Percentiles rank a stretch among this genome's conserved stretches.
These are phyloP conservation scores for Allochrocebus solatus DNA, from an alignment of 2,797 vertebrate genomes.

Conservation along the genomic window DNA sequence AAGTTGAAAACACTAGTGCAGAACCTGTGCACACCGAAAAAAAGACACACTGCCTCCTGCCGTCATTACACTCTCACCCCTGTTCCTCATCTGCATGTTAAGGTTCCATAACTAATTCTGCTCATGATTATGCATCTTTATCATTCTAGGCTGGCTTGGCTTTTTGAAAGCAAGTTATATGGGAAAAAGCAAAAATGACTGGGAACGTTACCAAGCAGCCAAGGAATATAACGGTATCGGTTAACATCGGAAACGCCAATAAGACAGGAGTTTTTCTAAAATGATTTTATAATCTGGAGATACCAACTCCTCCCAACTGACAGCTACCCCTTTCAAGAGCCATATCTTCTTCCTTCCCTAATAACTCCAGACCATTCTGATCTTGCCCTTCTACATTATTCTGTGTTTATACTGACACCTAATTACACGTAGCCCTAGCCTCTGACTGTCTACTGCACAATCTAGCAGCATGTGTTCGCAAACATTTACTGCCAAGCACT, in stretches of 20 bases:
- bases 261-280: not conserved
- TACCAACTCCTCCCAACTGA: not conserved
- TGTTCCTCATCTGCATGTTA: not conserved
- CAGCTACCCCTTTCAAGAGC: not conserved
- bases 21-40: not conserved
- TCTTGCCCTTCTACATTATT: not conserved
- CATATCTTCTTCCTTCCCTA: not conserved
- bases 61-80: not conserved
- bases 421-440: not conserved
- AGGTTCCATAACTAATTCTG: not conserved
- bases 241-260: not conserved
- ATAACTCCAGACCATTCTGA: not conserved
- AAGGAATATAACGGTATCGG: not conserved
- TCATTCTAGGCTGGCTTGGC: not conserved
- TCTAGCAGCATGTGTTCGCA: not conserved
- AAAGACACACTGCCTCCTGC: not conserved
- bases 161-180: not conserved
- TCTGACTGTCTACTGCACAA: not conserved
- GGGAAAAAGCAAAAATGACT: constrained; percentile 8
- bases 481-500: not conserved
- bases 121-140: not conserved
- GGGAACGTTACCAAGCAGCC: not conserved
- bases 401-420: not conserved
- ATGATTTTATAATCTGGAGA: not conserved
- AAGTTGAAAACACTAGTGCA: not conserved